Base-by-base conservation (phyloP, 2,113 vertebrate genomes). In the Cinclus mexicanus region DNA sequence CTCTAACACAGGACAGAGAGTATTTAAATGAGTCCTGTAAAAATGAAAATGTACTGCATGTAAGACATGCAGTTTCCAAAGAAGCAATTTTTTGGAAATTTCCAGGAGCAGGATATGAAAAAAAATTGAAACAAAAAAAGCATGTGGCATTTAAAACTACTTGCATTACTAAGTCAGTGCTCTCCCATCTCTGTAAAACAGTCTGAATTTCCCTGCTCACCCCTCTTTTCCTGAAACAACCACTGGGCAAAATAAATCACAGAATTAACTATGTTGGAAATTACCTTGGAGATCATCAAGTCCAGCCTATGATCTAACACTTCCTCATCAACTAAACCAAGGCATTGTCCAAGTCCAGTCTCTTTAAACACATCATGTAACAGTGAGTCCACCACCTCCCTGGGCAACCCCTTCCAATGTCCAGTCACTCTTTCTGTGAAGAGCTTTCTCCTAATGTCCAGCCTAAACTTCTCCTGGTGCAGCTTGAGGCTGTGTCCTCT, bases 301-400 rank as follows among this genome's bases (percentile, higher is more conserved):
- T n/a, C 28, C n/a, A 64, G 52, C 12, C 42, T 65, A 29, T 13
- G 19, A 8, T 7, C 29, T 29, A 65, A 41, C n/a, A 56, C 29
- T 19, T 29, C 10, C 10, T 84, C 24, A n/a, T 56, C 50, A 49
- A 56, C 20, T 47, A n/a, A 39, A 75, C 69, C 20, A 10, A 16
- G 29, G 19, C 10, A 65, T n/a, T 28, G n/a, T 19, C 14, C n/a
- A 28, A 0, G 0, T 28, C 14, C n/a, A 55, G 22, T 18, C n/a
- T 74, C 19, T 64, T n/a, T 19, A 74, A 28, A 64, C n/a, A 56
- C 8, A n/a, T 49, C 19, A 12, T 47, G n/a, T 61, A 41, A 74
- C 0, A 0, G 4, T n/a, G 49, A 33, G 11, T 46, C 22, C 23
- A 28, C 14, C 11, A 55, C 28, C 28, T 64, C 41, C 12, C 49